Evolutionary conservation across 2,888 invertebrate species (phyloP).

Genomic region (Seira sanloemensis): DNA sequence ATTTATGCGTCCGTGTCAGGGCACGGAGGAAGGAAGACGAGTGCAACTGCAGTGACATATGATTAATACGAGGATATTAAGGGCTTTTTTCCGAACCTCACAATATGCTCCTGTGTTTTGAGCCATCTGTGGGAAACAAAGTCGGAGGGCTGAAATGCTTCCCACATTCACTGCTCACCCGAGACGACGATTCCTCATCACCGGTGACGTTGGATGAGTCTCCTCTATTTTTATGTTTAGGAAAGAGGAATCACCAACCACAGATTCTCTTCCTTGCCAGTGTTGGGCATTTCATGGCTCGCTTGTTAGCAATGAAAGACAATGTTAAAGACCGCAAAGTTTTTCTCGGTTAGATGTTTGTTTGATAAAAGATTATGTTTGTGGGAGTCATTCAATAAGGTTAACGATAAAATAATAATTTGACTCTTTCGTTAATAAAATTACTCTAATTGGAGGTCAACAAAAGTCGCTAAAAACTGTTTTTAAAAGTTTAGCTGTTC

Average conservation of each 20-base stretch:
- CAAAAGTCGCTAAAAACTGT: too few relatives aligned
- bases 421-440: too few relatives aligned
- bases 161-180: background rate
- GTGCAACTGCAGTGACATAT: slow-evolving; percentile 34
- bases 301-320: too few relatives aligned
- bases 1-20: too few relatives aligned
- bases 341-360: too few relatives aligned
- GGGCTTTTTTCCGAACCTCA: slow-evolving; percentile 25
- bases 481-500: too few relatives aligned
- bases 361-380: too few relatives aligned
- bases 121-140: slow-evolving; percentile 29
- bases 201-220: background rate
- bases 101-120: slow-evolving; percentile 36
- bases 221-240: background rate
- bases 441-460: too few relatives aligned
- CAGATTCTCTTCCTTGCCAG: background rate
- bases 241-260: background rate
- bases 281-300: too few relatives aligned
- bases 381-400: too few relatives aligned
- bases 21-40: background rate
- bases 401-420: too few relatives aligned
- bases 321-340: too few relatives aligned
- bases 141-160: background rate
- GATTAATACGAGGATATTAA: slow-evolving; percentile 45
- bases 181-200: background rate